Evolutionary conservation across 2,797 vertebrate genomes (phyloP).

Genomic region (Tragopan temminckii): DNA sequence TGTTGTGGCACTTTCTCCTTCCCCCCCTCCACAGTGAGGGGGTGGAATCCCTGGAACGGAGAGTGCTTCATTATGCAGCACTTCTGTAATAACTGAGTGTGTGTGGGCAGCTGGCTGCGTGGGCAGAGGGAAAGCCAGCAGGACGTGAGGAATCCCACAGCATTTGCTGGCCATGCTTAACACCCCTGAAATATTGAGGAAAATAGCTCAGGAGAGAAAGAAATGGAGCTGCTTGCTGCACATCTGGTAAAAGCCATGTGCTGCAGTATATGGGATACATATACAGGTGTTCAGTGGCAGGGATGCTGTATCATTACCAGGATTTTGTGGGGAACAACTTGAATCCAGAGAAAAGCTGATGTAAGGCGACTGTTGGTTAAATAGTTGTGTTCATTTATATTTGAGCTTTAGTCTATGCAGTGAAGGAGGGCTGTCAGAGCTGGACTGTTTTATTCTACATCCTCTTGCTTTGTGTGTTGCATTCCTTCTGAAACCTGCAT

Average conservation of each 20-base stretch:
- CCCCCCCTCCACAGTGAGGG: slow-evolving; percentile 17
- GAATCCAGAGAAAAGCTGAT: not conserved
- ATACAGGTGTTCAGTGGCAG: not conserved
- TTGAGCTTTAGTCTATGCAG: not conserved
- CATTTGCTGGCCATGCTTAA: slow-evolving; percentile 10
- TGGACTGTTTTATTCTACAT: not conserved
- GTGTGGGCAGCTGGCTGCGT: slow-evolving; percentile 63
- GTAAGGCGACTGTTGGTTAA: not conserved
- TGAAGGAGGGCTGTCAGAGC: not conserved
- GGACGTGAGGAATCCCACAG: slow-evolving; percentile 68
- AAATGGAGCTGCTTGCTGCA: not conserved
- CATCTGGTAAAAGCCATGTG: not conserved
- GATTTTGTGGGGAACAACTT: not conserved
- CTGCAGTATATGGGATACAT: not conserved
- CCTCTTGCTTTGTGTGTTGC: not conserved
- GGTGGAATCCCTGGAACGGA: slow-evolving; percentile 53
- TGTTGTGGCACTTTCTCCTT: not conserved
- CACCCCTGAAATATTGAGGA: not conserved
- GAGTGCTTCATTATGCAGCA: slow-evolving; percentile 32
- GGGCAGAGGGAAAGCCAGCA: slow-evolving; percentile 73
- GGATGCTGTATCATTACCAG: not conserved
- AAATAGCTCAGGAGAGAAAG: not conserved
- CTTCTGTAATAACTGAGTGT: slow-evolving; percentile 44
- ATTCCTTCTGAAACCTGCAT: not conserved
- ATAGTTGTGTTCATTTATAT: not conserved